phyloP scores from a whole-genome alignment of 2,888 invertebrate species.

The Drosophila merina region DNA sequence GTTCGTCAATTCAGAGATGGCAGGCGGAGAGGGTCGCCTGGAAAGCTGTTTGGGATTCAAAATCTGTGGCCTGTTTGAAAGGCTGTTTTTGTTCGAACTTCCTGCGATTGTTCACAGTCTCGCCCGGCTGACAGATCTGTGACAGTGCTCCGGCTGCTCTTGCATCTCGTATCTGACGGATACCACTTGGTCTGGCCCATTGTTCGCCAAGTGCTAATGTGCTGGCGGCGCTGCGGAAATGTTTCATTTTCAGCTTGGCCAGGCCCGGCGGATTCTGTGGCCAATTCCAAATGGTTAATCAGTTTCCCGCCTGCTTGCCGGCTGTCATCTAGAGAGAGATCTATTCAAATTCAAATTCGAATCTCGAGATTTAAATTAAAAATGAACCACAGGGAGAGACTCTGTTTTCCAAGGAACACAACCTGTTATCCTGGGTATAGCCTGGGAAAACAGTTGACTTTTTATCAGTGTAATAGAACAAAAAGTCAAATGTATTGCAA shows the following conservation, averaged over 20 bases:
- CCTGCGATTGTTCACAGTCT: constrained; percentile 80
- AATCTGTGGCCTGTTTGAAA: background rate
- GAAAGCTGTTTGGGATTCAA: constrained; percentile 27
- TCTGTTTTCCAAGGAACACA: no score
- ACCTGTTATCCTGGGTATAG: no score
- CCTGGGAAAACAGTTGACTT: background rate
- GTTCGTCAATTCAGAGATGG: constrained; percentile 66
- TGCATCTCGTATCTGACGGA: constrained; percentile 66
- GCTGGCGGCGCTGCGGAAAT: constrained; percentile 64
- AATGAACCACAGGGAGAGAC: background rate
- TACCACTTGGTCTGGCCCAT: constrained; percentile 72
- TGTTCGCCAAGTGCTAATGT: constrained; percentile 78
- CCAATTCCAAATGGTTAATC: constrained; percentile 59
- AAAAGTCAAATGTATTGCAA: constrained; percentile 18
- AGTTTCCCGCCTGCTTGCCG: constrained; percentile 29
- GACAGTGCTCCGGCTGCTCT: constrained; percentile 60
- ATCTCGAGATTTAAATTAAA: constrained; percentile 25
- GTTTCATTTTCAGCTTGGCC: constrained; percentile 72
- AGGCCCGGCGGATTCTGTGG: constrained; percentile 59
- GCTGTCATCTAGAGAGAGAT: constrained; percentile 4
- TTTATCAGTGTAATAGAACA: constrained; percentile 13
- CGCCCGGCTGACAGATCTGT: constrained; percentile 75
- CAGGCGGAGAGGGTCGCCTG: constrained; percentile 36
- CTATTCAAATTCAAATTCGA: constrained; percentile 44
- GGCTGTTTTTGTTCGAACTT: constrained; percentile 65